Conservation (phyloP, 2,113 vertebrate genomes). For the Chionodraco myersi region DNA sequence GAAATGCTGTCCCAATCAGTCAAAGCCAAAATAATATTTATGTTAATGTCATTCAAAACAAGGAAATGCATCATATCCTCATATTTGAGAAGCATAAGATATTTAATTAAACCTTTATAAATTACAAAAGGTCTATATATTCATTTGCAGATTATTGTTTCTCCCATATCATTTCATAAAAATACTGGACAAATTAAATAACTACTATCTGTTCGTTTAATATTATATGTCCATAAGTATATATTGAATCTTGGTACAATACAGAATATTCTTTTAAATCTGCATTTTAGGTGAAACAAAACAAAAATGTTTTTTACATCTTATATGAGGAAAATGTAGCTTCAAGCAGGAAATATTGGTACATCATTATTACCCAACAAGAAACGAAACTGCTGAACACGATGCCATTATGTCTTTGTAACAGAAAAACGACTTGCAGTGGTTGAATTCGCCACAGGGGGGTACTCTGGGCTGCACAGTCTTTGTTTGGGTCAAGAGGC, state of each 20-base stretch:
- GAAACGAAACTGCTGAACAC: neutral
- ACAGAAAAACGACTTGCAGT: slow-evolving; percentile 37
- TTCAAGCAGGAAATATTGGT: neutral
- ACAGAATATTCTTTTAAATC: neutral
- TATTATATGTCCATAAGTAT: neutral
- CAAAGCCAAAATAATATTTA: neutral
- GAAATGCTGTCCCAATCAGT: neutral
- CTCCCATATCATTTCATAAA: neutral
- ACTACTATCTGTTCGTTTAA: neutral
- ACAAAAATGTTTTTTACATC: neutral
- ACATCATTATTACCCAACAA: neutral
- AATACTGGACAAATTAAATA: neutral
- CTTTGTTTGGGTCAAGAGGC: slow-evolving; percentile 32
- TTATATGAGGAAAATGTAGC: neutral
- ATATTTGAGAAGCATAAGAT: neutral
- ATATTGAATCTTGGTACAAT: neutral
- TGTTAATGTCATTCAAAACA: neutral
- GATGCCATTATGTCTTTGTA: neutral
- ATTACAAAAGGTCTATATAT: neutral
- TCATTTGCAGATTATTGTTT: neutral
- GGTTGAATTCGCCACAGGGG: slow-evolving; percentile 58
- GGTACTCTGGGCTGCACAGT: slow-evolving; percentile 50
- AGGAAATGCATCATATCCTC: neutral
- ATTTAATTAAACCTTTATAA: neutral
- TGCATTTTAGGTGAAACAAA: neutral